Conservation (phyloP, 2,888 invertebrate species). For the Diaprepes abbreviatus region DNA sequence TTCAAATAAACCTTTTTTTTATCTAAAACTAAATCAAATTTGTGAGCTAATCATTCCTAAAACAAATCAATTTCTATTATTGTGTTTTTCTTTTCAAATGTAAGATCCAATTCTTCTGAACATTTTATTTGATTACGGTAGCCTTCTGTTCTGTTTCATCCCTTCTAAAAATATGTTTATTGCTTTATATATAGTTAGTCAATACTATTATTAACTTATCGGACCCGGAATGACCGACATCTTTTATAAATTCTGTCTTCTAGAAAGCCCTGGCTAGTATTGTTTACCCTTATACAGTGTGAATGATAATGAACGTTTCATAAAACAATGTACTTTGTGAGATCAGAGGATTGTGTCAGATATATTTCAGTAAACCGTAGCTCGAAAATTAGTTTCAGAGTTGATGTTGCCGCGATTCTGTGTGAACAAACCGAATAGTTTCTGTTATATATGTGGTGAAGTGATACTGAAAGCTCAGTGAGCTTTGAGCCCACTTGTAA, state of each 20-base stretch:
- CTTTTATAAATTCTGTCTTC: not conserved
- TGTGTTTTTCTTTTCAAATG: not conserved
- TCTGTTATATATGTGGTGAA: no score
- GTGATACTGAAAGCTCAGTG: no score
- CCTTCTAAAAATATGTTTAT: not conserved
- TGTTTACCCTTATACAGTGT: not conserved
- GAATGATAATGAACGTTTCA: no score
- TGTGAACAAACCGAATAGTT: no score
- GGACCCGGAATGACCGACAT: not conserved
- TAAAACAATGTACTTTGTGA: no score
- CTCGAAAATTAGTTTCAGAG: no score
- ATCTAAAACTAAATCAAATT: no score
- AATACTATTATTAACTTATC: constrained; percentile 3
- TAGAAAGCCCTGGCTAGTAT: not conserved
- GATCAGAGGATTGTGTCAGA: no score
- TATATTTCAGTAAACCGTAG: no score
- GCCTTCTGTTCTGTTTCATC: not conserved
- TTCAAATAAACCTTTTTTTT: no score
- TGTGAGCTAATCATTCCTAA: not conserved
- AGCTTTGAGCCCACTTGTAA: no score
- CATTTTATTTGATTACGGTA: not conserved
- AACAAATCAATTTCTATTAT: not conserved
- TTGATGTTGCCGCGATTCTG: no score
- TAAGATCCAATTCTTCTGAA: not conserved
- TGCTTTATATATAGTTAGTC: not conserved